Conservation (phyloP, 1,140 invertebrate species). For the Cotesia typhae region DNA sequence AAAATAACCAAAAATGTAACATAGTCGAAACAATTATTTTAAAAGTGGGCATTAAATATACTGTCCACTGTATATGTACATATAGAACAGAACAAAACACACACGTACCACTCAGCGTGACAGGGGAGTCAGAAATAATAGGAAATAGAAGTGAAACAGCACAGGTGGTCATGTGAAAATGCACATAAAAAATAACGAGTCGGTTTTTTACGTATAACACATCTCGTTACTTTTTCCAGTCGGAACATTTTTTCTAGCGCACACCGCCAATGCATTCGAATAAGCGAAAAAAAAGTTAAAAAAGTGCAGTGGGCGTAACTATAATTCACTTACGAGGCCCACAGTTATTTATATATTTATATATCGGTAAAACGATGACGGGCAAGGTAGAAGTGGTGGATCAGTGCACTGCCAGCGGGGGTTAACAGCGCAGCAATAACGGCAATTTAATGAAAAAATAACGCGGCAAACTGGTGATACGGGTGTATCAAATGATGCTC, state of each 20-base stretch:
- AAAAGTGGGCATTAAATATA: too few species aligned
- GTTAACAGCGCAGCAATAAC: not conserved
- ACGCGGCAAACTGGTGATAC: conserved; percentile 26
- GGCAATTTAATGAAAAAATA: conserved; percentile 31
- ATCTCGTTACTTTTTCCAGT: conserved; percentile 21
- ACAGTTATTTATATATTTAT: not conserved
- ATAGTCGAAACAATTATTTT: conserved; percentile 1
- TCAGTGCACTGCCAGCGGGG: not conserved
- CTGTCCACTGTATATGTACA: not conserved
- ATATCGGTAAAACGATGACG: not conserved
- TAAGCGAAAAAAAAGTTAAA: conserved; percentile 3
- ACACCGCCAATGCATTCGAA: not conserved
- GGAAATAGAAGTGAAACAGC: conserved; percentile 2
- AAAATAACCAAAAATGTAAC: too few species aligned
- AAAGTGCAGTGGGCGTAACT: conserved; percentile 19
- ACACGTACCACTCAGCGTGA: not conserved
- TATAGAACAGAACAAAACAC: not conserved
- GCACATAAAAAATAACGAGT: conserved; percentile 28
- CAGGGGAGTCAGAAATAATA: conserved; percentile 9
- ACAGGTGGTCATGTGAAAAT: conserved; percentile 29
- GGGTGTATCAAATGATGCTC: conserved; percentile 28
- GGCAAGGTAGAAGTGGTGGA: not conserved
- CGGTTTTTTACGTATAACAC: conserved; percentile 1
- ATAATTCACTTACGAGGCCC: conserved; percentile 39
- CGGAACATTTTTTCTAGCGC: conserved; percentile 21